phyloP scores from a whole-genome alignment of 2,797 vertebrate species.

The Sebastes hubbsi region DNA sequence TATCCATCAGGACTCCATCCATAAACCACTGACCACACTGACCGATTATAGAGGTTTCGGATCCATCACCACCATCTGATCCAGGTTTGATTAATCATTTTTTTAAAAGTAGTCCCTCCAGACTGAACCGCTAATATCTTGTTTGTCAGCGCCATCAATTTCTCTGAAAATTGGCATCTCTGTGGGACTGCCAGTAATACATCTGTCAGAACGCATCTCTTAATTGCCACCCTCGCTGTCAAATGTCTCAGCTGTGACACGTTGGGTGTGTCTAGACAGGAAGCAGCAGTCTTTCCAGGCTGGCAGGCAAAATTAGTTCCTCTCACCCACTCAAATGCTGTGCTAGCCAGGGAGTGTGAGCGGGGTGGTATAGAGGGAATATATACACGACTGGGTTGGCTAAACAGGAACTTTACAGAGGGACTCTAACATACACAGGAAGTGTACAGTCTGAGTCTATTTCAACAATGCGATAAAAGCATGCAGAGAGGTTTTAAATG shows the following conservation, averaged over 20 bases:
- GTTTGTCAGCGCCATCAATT: constrained; percentile 32
- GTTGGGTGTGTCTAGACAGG: constrained; percentile 66
- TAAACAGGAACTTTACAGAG: constrained; percentile 11
- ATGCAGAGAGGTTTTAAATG: constrained; percentile 5
- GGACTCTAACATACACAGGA: not conserved
- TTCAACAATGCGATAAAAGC: not conserved
- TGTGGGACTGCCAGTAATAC: constrained; percentile 57
- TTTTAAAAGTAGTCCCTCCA: not conserved
- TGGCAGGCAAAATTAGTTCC: constrained; percentile 32
- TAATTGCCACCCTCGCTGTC: constrained; percentile 72
- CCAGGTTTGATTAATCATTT: not conserved
- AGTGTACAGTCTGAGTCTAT: not conserved
- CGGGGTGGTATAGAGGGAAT: constrained; percentile 4
- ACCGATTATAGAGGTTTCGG: not conserved
- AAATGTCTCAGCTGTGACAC: constrained; percentile 64
- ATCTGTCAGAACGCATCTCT: constrained; percentile 60
- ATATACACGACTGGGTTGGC: constrained; percentile 1
- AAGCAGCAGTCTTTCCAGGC: constrained; percentile 44
- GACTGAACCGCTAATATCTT: constrained; percentile 21
- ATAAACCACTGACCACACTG: not conserved
- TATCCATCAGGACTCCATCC: not conserved
- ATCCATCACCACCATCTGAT: not conserved
- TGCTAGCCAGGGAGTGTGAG: constrained; percentile 12
- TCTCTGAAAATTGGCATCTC: constrained; percentile 57
- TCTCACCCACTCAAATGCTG: constrained; percentile 42